Percentiles rank a stretch among this genome's conserved stretches.
phyloP scores from a whole-genome alignment of 1,140 invertebrate genomes.

The Apis mellifera region DNA sequence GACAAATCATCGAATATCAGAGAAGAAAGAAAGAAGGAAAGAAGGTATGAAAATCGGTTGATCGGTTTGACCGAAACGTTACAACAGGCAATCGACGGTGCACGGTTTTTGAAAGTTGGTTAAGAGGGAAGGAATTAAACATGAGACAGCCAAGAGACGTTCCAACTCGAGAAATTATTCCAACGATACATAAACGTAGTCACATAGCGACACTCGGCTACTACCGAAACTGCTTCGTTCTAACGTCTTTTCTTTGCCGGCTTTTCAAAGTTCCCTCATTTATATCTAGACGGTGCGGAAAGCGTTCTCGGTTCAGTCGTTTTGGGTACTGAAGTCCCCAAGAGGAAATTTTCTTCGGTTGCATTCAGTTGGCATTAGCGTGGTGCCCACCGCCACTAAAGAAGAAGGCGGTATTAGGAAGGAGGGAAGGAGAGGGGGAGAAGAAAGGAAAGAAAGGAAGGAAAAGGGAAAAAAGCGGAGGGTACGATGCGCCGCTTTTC shows the following conservation, averaged over 20 bases:
- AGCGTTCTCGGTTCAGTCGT: constrained; percentile 58
- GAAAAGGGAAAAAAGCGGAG: constrained; percentile 17
- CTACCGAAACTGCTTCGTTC: constrained; percentile 33
- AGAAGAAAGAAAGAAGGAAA: too few relatives aligned
- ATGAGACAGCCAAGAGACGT: constrained; percentile 40
- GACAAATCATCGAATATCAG: too few relatives aligned
- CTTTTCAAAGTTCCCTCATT: constrained; percentile 65
- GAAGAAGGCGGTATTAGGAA: constrained; percentile 63
- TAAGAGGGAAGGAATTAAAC: constrained; percentile 40
- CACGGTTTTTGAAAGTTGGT: background rate
- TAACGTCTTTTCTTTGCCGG: constrained; percentile 54
- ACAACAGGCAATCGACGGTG: constrained; percentile 14
- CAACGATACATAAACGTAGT: constrained; percentile 19
- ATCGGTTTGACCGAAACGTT: background rate
- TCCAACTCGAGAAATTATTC: constrained; percentile 50
- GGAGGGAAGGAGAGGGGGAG: constrained; percentile 57
- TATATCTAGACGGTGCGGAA: constrained; percentile 61
- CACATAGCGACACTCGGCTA: constrained; percentile 8
- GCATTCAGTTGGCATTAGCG: constrained; percentile 61
- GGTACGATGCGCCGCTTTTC: constrained; percentile 23
- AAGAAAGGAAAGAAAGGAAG: constrained; percentile 68
- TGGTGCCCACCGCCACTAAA: constrained; percentile 29
- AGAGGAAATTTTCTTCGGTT: constrained; percentile 46
- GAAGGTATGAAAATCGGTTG: too few relatives aligned
- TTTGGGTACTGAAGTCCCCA: constrained; percentile 43